These are phyloP conservation scores for Drosophila falleni DNA, from an alignment of 2,888 invertebrate genomes.

Conservation along the genomic window DNA sequence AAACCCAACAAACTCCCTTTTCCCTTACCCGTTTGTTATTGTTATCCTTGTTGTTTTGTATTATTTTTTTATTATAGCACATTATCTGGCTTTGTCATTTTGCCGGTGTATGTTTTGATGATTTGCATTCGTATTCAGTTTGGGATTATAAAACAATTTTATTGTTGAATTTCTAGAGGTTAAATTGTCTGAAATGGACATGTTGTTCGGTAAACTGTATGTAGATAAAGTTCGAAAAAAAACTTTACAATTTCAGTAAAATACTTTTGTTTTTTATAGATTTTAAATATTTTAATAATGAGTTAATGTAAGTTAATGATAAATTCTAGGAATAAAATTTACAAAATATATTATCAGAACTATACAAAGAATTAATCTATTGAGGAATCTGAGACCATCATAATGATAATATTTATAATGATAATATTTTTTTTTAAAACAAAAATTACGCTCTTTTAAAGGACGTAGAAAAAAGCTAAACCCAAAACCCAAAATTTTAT, in stretches of 20 bases:
- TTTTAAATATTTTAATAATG: too few relatives aligned
- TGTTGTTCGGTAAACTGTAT: not conserved
- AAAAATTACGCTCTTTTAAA: too few relatives aligned
- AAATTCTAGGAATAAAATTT: not conserved
- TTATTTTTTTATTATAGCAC: slow-evolving; percentile 44
- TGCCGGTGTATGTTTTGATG: not conserved
- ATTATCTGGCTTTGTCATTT: slow-evolving; percentile 4
- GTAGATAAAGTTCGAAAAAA: not conserved
- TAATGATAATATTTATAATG: too few relatives aligned
- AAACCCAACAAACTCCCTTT: slow-evolving; percentile 21
- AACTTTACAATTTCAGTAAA: not conserved
- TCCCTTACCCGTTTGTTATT: slow-evolving; percentile 15
- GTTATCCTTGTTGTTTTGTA: slow-evolving; percentile 22
- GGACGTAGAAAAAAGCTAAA: too few relatives aligned
- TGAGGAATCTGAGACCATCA: not conserved
- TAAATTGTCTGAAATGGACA: not conserved
- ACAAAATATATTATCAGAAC: not conserved
- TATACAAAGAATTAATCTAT: not conserved
- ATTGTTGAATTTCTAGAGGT: not conserved
- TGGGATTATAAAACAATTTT: not conserved
- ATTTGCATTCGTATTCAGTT: slow-evolving; percentile 2
- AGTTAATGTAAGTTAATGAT: too few relatives aligned
- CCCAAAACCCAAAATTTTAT: too few relatives aligned
- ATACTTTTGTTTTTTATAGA: not conserved
- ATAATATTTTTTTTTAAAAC: too few relatives aligned